A percentile compares a stretch with the other conserved stretches of the same genome.
These are phyloP conservation scores for Meandrusa payeni DNA, from an alignment of 2,888 invertebrate genomes.

Conservation along the genomic window DNA sequence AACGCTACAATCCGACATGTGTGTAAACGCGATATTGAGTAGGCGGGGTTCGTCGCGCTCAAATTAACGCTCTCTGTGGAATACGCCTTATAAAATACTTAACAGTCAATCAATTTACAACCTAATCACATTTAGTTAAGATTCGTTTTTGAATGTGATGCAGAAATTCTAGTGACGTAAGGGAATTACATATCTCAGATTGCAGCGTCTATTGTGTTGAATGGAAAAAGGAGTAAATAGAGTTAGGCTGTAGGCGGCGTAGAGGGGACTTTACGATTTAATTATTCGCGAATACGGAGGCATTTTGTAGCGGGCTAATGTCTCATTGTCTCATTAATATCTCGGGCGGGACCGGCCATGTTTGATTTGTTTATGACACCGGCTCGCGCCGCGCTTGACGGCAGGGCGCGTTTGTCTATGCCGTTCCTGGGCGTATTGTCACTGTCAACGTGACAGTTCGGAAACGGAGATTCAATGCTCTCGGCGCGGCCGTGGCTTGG, in stretches of 20 bases:
- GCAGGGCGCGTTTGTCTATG: slow-evolving; percentile 41
- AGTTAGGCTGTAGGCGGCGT: slow-evolving; percentile 74
- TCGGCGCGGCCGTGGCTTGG: slow-evolving; percentile 28
- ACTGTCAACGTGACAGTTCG: slow-evolving; percentile 36
- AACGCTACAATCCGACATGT: slow-evolving; percentile 69
- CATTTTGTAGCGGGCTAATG: slow-evolving; percentile 81
- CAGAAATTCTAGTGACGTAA: slow-evolving; percentile 46
- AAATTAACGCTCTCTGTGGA: slow-evolving; percentile 74
- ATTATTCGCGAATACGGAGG: slow-evolving; percentile 81
- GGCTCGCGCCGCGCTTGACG: slow-evolving; percentile 53
- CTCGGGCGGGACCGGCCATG: slow-evolving; percentile 75
- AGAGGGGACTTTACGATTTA: slow-evolving; percentile 81
- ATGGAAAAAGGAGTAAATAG: slow-evolving; percentile 81
- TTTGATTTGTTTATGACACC: slow-evolving; percentile 80
- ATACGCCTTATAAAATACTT: slow-evolving; percentile 65
- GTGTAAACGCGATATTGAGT: slow-evolving; percentile 75
- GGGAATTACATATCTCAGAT: slow-evolving; percentile 55
- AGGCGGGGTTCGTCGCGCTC: slow-evolving; percentile 79
- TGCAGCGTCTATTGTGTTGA: slow-evolving; percentile 79
- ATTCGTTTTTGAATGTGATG: slow-evolving; percentile 33
- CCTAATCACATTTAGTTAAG: slow-evolving; percentile 32
- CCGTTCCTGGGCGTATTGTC: slow-evolving; percentile 35
- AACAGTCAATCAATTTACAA: slow-evolving; percentile 31
- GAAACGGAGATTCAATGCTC: slow-evolving; percentile 39
- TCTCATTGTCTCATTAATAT: slow-evolving; percentile 81